Evolutionary conservation across 2,888 invertebrate genomes (phyloP).

Genomic region (Seira ritae): DNA sequence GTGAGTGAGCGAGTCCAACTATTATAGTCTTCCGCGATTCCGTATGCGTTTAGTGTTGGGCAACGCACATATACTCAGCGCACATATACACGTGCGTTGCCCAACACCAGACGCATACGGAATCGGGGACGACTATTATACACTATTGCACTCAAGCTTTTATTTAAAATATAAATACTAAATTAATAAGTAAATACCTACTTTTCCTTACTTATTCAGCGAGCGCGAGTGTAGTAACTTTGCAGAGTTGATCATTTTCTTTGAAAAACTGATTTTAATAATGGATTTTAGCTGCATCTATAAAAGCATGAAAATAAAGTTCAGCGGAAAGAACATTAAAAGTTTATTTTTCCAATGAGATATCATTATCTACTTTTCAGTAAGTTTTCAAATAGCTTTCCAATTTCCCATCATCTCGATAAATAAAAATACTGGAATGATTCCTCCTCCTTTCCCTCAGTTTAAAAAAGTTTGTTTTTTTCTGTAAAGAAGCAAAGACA

Average conservation of each 20-base stretch:
- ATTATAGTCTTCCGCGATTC: too few relatives aligned
- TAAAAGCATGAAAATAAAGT: neutral
- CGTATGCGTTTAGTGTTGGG: too few relatives aligned
- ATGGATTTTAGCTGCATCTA: too few relatives aligned
- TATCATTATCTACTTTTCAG: neutral
- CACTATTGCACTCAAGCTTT: neutral
- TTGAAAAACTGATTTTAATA: neutral
- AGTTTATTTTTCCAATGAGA: neutral
- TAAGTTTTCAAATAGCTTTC: neutral
- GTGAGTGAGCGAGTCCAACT: neutral
- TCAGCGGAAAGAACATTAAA: neutral
- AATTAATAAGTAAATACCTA: too few relatives aligned
- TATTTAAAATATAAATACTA: too few relatives aligned
- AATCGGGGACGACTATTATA: neutral
- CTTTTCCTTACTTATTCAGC: too few relatives aligned
- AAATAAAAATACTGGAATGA: conserved; percentile 26
- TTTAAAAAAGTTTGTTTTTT: conserved; percentile 14
- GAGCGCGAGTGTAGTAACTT: too few relatives aligned
- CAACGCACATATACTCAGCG: too few relatives aligned
- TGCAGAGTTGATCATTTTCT: neutral
- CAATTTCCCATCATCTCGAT: conserved; percentile 24
- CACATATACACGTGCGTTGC: too few relatives aligned
- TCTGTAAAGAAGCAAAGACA: neutral
- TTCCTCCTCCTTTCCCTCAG: neutral
- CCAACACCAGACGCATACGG: too few relatives aligned